Evolutionary conservation across 2,113 vertebrate genomes (phyloP).

Genomic region (Ceyx margarethae): DNA sequence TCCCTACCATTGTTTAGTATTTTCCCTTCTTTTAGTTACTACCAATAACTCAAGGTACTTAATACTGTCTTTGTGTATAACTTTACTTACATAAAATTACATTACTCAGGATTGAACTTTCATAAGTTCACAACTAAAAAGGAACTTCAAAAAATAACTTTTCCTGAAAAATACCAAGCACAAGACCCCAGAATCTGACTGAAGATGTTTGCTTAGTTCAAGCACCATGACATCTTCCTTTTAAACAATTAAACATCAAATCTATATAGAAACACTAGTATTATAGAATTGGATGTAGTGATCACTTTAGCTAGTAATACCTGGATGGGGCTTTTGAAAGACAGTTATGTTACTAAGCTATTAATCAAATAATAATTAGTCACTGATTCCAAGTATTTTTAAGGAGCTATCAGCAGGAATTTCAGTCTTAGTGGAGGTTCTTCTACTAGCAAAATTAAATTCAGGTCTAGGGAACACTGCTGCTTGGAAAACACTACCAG

Average conservation of each 20-base stretch:
- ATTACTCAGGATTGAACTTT: constrained; percentile 11
- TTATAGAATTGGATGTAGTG: background rate
- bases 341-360: background rate
- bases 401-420: background rate
- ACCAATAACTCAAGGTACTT: background rate
- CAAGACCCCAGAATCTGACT: background rate
- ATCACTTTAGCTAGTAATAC: background rate
- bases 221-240: background rate
- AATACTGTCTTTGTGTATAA: background rate
- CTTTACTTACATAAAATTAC: background rate
- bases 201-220: background rate
- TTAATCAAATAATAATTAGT: background rate
- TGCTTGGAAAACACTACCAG: background rate
- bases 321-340: background rate
- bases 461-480: background rate
- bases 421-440: background rate
- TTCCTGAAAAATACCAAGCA: background rate
- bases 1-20: background rate
- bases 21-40: background rate
- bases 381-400: background rate
- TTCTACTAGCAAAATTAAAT: background rate
- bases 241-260: background rate
- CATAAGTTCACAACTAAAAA: background rate
- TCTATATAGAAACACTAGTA: background rate
- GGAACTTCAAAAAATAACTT: background rate